Conservation (phyloP, 2,797 vertebrate species). For the Galago senegalensis region DNA sequence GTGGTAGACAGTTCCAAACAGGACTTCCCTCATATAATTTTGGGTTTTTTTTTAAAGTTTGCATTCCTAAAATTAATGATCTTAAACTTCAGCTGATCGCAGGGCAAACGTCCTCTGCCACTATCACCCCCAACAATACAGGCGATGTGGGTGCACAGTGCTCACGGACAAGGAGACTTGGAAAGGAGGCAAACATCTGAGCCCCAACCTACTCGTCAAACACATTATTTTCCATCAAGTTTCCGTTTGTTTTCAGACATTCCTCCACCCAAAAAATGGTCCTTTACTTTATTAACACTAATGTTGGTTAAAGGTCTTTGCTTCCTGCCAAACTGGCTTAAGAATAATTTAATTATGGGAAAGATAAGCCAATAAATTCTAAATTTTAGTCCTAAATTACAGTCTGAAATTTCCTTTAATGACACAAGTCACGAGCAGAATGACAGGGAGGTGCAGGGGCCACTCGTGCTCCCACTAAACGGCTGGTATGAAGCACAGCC, state of each 20-base stretch:
- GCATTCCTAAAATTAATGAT: neutral
- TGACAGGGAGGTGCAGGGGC: neutral
- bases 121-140: constrained; percentile 37
- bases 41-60: neutral
- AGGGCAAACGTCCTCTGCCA: constrained; percentile 60
- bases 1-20: neutral
- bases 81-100: neutral
- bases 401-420: constrained; percentile 54
- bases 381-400: constrained; percentile 62
- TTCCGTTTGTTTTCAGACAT: neutral
- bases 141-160: constrained; percentile 67
- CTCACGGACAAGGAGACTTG: constrained; percentile 59
- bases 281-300: constrained; percentile 49
- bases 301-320: neutral
- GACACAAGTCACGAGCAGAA: neutral
- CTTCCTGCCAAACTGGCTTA: neutral
- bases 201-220: constrained; percentile 71
- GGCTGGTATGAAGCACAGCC: neutral
- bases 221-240: neutral
- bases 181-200: constrained; percentile 74
- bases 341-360: neutral
- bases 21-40: neutral
- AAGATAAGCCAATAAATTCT: constrained; percentile 52
- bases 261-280: neutral
- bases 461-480: neutral